Percentiles rank a stretch among this genome's conserved stretches.
Evolutionary conservation across 2,797 vertebrate species (phyloP).

Genomic region (Sebastiscus albofasciatus): DNA sequence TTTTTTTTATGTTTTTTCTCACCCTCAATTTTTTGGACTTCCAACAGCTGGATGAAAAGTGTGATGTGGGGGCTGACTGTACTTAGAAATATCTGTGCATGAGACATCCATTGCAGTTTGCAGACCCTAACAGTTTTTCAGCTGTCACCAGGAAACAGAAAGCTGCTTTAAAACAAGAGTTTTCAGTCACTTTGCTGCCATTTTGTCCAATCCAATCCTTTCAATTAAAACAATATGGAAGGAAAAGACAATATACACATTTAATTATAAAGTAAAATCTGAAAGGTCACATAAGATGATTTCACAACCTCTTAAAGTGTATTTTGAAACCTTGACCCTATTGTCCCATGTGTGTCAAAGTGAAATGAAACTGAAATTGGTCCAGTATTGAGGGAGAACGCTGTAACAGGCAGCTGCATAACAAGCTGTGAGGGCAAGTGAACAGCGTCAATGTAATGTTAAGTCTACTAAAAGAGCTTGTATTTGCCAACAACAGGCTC

Average conservation of each 20-base stretch:
- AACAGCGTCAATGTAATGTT: too few relatives aligned
- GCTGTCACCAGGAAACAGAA: conserved; percentile 70
- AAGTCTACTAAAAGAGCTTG: too few relatives aligned
- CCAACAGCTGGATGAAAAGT: conserved; percentile 87
- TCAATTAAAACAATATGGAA: conserved; percentile 1
- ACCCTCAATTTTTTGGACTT: conserved; percentile 73
- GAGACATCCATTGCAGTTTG: conserved; percentile 98
- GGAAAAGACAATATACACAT: conserved; percentile 16
- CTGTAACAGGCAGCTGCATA: too few relatives aligned
- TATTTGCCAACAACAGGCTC: too few relatives aligned
- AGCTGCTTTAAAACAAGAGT: conserved; percentile 66
- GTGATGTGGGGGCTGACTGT: conserved; percentile 85
- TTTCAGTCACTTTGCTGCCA: conserved; percentile 43
- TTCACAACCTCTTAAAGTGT: not conserved
- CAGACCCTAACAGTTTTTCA: conserved; percentile 86
- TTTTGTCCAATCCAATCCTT: conserved; percentile 34
- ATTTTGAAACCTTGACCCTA: too few relatives aligned
- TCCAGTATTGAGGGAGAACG: too few relatives aligned
- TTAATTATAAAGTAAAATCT: not conserved
- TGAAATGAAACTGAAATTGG: too few relatives aligned
- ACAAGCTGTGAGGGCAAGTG: too few relatives aligned
- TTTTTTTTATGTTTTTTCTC: conserved; percentile 62
- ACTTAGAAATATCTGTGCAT: conserved; percentile 98
- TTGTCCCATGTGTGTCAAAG: too few relatives aligned
- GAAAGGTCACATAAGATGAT: conserved; percentile 16